These are phyloP conservation scores for Pelochelys cantorii DNA, from an alignment of 2,797 vertebrate species.

Conservation along the genomic window DNA sequence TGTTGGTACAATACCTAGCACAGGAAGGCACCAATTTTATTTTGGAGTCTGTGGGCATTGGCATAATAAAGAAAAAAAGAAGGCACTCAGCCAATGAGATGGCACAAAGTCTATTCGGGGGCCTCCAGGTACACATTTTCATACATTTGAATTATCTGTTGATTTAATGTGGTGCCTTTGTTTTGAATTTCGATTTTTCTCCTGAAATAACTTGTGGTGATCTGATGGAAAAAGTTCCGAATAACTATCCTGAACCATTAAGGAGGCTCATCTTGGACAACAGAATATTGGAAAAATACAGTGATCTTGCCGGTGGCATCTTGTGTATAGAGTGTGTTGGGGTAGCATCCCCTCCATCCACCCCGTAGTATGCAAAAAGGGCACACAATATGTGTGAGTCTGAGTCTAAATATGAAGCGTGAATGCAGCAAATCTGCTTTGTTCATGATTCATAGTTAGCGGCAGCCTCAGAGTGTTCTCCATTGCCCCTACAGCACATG, in stretches of 20 bases:
- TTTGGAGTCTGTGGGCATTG: not conserved
- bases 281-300: not conserved
- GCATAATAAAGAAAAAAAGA: not conserved
- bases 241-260: not conserved
- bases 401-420: too few relatives aligned
- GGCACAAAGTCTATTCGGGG: accelerated
- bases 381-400: too few relatives aligned
- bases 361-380: too few relatives aligned
- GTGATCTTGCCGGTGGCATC: not conserved
- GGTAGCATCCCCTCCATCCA: too few relatives aligned
- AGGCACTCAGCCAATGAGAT: accelerated
- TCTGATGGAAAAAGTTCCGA: not conserved
- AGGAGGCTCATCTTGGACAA: not conserved
- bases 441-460: too few relatives aligned
- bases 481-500: too few relatives aligned
- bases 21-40: accelerated
- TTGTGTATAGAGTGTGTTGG: too few relatives aligned
- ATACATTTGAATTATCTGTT: accelerated
- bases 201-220: not conserved
- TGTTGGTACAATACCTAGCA: accelerated
- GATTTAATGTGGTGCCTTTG: accelerated
- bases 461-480: too few relatives aligned
- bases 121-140: accelerated
- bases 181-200: not conserved
- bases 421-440: too few relatives aligned